Base-by-base conservation (phyloP, 1,140 invertebrate species). In the Drosophila kepulauana region DNA sequence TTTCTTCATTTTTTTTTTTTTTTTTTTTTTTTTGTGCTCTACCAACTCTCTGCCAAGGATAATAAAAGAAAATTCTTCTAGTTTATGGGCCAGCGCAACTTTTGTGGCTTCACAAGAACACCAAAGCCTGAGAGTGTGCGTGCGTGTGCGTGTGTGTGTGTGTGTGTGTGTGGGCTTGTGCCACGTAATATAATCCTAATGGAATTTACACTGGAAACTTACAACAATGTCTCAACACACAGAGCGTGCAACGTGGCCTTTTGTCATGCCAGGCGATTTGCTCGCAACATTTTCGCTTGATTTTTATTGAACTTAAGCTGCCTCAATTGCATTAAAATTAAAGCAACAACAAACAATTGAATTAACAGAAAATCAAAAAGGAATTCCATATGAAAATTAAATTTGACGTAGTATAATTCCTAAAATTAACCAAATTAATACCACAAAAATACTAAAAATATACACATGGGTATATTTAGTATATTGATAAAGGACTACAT, bases 201-300 rank as follows among this genome's bases (percentile, higher is more conserved):
- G 85, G 85, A 88, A 88, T 88, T 88, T 88, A 85, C 85, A 85
- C 81, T 89, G 65, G 77, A 89, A 88, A 81, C 76, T 81, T 75
- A 82, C 75, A 86, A 75, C 75, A 79, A 82, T 67, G 28, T 57
- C 45, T n/a, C 70, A 64, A 56, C 20, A 25, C 20, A 25, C 20
- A 25, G 20, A 77, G 61, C 66, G 46, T 74, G 79, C 45, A 73
- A 68, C 70, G 71, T 74, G 80, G 71, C 80, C 84, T 71, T 74
- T 79, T 87, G 77, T 79, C 77, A 56, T 58, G 64, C 30, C 30
- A 62, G 54, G 49, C 75, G 35, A 72, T 74, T 65, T 82, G 38
- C 30, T 15, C 30, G 52, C 15, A 41, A 62, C 16, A 51, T 52
- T 51, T 69, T 35, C 15, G 35, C 28, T 46, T 38, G 33, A 57